phyloP scores from a whole-genome alignment of 1,140 invertebrate genomes.

The Plodia interpunctella region DNA sequence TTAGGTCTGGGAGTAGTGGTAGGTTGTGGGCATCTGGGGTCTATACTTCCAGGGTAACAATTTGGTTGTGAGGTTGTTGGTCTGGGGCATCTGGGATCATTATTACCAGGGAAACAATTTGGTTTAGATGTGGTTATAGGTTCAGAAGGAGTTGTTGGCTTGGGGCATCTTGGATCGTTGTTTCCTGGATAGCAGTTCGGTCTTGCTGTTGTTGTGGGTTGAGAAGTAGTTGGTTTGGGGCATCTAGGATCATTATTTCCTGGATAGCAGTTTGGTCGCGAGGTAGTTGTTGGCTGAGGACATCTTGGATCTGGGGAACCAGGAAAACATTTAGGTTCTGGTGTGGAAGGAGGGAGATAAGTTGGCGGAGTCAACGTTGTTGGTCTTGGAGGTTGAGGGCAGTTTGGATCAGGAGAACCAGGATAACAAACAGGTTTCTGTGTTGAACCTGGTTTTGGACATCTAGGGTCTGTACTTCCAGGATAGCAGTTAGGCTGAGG shows the following conservation, averaged over 20 bases:
- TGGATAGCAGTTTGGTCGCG: slow-evolving; percentile 45
- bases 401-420: slow-evolving; percentile 18
- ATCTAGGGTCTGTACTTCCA: slow-evolving; percentile 1
- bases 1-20: slow-evolving; percentile 40
- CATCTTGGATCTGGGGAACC: slow-evolving; percentile 59
- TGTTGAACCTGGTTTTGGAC: background rate
- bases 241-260: slow-evolving; percentile 62
- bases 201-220: slow-evolving; percentile 13
- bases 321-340: slow-evolving; percentile 43
- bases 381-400: slow-evolving; percentile 13
- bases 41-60: slow-evolving; percentile 46
- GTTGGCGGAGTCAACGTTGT: slow-evolving; percentile 16
- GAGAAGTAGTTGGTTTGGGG: slow-evolving; percentile 34
- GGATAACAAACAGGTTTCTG: slow-evolving; percentile 24
- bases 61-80: slow-evolving; percentile 24
- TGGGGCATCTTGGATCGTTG: slow-evolving; percentile 66
- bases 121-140: slow-evolving; percentile 25
- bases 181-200: slow-evolving; percentile 59
- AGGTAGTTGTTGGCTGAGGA: slow-evolving; percentile 27
- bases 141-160: slow-evolving; percentile 39
- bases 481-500: background rate
- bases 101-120: slow-evolving; percentile 67
- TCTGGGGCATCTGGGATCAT: slow-evolving; percentile 45
- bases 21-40: slow-evolving; percentile 51
- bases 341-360: slow-evolving; percentile 13